phyloP scores from a whole-genome alignment of 2,888 invertebrate species.

The Clistopyga incitator region DNA sequence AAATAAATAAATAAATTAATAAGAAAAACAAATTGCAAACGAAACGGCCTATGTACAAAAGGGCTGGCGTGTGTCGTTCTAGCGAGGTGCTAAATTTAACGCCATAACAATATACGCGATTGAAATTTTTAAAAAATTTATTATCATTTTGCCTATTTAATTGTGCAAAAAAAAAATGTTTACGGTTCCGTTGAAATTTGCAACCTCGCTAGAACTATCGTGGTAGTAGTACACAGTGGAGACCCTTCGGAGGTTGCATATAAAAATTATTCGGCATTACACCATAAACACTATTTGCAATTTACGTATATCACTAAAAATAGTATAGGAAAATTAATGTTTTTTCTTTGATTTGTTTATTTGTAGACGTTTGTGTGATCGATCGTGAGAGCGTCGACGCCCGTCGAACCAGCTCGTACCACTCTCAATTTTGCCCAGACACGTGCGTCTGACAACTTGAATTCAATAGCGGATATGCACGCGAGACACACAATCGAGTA shows the following conservation, averaged over 20 bases:
- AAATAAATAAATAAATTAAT: conserved; percentile 72
- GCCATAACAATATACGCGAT: not conserved
- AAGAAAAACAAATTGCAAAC: conserved; percentile 70
- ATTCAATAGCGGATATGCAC: conserved; percentile 41
- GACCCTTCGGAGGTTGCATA: conserved; percentile 81
- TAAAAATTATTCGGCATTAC: conserved; percentile 69
- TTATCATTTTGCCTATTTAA: no score
- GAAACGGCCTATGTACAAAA: conserved; percentile 71
- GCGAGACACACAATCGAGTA: conserved; percentile 34
- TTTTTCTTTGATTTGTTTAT: not conserved
- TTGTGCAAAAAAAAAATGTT: not conserved
- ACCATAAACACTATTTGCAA: conserved; percentile 69
- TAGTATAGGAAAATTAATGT: conserved; percentile 31
- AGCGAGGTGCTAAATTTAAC: conserved; percentile 60
- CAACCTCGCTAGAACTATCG: conserved; percentile 74
- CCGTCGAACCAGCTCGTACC: conserved; percentile 3
- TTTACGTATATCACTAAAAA: conserved; percentile 64
- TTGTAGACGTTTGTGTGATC: conserved; percentile 30
- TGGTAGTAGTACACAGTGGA: conserved; percentile 78
- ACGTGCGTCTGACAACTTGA: conserved; percentile 47
- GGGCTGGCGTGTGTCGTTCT: conserved; percentile 71
- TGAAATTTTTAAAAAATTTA: no score
- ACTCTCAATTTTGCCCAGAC: conserved; percentile 3
- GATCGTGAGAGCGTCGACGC: conserved; percentile 46
- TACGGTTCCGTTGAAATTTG: conserved; percentile 67